Evolutionary conservation across 1,140 invertebrate species (phyloP), one percentile per base, ranked within the genome.

Genomic region (Saccostrea cuccullata): DNA sequence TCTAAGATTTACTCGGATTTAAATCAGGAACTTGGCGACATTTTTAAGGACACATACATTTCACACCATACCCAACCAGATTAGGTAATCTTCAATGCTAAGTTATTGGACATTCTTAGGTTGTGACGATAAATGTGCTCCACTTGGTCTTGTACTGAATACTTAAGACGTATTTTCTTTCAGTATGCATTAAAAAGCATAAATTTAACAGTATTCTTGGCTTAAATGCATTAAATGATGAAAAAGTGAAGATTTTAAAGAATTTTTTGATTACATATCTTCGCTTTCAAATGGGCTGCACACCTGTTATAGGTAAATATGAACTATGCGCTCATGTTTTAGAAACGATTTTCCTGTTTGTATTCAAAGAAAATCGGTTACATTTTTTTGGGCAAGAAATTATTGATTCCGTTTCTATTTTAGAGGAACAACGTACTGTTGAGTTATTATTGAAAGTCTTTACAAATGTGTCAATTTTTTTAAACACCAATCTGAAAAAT

Each of bases 1-100:
- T 77, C 23, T 77, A 30, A 77, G 70, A 77, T 77, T 77, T 77
- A 77, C 70, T 77, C 15, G 70, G 70, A 77, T 77, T 77, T 77
- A 77, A 77, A 77, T 77, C 70, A 77, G 70, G 70, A 77, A 77
- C 70, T 77, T 77, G 70, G 70, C 70, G 70, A 77, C 70, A 77
- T 77, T 77, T 77, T 26, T 77, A 15, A 30, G 70, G 70, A 77
- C 70, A 30, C 70, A 77, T 77, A 30, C 70, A 77, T 26, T 77
- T 77, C 70, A 77, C 70, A 77, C 70, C 70, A 77, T 77, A 36
- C 26, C 26, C 70, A 30, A 30, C 26, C 70, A 77, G 70, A 77
- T 77, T 77, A 77, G 70, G 70, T 77, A 77, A 77, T 77, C 70
- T 36, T 77, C 70, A 26, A 36, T 77, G 70, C 70, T 77, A 77